Conservation (phyloP, 2,113 vertebrate species). For the Sphyrna mokarran region DNA sequence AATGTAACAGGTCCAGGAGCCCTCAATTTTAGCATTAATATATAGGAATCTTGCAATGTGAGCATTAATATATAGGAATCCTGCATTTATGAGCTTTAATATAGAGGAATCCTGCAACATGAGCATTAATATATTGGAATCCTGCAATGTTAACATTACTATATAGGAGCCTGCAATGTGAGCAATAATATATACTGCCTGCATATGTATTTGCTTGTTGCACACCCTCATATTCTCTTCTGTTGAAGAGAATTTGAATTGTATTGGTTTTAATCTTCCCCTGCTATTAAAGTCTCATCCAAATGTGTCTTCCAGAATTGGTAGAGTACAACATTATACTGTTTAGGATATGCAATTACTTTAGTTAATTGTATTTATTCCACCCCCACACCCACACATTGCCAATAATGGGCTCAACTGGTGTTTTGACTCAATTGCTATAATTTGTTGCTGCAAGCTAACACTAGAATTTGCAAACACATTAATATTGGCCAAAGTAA, state of each 20-base stretch:
- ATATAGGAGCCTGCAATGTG: neutral
- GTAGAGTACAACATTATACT: neutral
- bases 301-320: neutral
- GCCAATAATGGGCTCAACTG: neutral
- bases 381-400: conserved; percentile 14
- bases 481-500: conserved; percentile 14
- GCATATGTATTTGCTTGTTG: neutral
- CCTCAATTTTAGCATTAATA: neutral
- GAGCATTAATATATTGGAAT: neutral
- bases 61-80: neutral
- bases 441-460: conserved; percentile 14
- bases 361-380: conserved; percentile 22
- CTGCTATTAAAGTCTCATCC: neutral
- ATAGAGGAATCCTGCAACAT: neutral
- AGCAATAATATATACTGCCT: neutral
- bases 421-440: conserved; percentile 1
- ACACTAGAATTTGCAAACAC: conserved; percentile 6
- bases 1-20: neutral
- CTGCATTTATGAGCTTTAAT: neutral
- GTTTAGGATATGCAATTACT: neutral
- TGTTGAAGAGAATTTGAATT: neutral
- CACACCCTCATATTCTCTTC: neutral
- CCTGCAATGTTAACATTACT: neutral
- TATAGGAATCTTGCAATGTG: neutral
- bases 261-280: neutral